A percentile compares a stretch with the other conserved stretches of the same genome.
These are phyloP conservation scores for Oscheius sp. DNA, from an alignment of 2,888 invertebrate species.

Conservation along the genomic window DNA sequence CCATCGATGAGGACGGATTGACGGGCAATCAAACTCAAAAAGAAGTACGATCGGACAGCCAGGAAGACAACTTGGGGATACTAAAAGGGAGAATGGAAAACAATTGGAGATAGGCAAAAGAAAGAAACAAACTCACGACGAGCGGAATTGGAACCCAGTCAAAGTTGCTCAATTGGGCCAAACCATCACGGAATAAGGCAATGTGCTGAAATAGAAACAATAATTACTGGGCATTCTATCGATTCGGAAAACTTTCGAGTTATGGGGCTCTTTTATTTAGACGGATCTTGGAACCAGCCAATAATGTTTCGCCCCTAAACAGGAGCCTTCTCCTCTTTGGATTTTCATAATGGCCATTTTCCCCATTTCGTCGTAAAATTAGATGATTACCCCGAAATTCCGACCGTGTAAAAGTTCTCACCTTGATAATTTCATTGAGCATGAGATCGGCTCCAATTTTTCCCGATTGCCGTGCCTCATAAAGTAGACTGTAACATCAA, in stretches of 20 bases:
- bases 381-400: too few species aligned
- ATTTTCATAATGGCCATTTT: too few species aligned
- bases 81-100: too few species aligned
- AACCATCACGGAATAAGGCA: constrained; percentile 54
- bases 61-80: constrained; percentile 71
- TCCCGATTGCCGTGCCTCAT: constrained; percentile 54
- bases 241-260: too few species aligned
- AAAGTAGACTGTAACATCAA: constrained; percentile 56
- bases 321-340: too few species aligned
- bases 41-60: constrained; percentile 69
- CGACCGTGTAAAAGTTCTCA: background rate
- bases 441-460: constrained; percentile 59
- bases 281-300: too few species aligned
- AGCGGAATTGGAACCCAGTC: constrained; percentile 68
- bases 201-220: constrained; percentile 41
- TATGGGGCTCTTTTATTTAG: too few species aligned
- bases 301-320: too few species aligned
- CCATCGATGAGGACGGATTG: constrained; percentile 65
- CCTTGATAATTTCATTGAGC: constrained; percentile 61
- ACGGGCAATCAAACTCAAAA: constrained; percentile 66
- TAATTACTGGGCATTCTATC: too few species aligned
- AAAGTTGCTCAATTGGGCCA: constrained; percentile 59
- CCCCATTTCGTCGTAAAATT: too few species aligned
- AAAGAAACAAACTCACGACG: constrained; percentile 34
- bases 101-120: too few species aligned